Conservation (phyloP, 2,113 vertebrate species). For the Fregata magnificens region DNA sequence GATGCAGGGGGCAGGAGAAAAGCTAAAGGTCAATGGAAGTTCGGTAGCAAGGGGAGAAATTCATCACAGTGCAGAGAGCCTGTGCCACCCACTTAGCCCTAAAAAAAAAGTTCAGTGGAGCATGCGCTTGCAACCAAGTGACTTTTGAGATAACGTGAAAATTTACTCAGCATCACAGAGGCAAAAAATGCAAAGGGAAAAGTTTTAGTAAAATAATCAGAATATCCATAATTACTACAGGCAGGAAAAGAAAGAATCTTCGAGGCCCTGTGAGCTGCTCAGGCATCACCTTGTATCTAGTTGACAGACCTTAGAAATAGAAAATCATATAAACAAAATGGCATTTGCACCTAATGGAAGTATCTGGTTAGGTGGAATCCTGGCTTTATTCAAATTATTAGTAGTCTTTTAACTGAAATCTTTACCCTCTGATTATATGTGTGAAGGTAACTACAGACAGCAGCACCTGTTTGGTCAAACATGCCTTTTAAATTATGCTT, state of each 20-base stretch:
- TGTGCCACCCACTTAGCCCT: background rate
- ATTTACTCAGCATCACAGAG: background rate
- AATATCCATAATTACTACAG: background rate
- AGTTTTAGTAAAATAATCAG: background rate
- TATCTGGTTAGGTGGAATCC: background rate
- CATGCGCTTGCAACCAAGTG: background rate
- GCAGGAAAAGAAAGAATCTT: background rate
- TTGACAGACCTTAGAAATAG: background rate
- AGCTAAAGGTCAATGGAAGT: background rate
- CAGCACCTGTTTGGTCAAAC: background rate
- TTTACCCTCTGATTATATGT: background rate
- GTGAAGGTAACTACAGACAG: background rate
- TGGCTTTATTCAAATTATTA: background rate
- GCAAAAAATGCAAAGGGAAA: background rate
- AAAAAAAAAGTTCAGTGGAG: background rate
- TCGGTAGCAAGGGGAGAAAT: background rate
- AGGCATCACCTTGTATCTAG: no score
- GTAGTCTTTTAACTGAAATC: background rate
- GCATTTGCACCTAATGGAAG: background rate
- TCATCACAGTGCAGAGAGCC: background rate
- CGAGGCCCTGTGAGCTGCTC: background rate
- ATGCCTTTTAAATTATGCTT: background rate
- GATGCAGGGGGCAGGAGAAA: background rate
- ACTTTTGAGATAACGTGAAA: background rate
- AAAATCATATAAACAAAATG: background rate